Percentiles rank a stretch among this genome's conserved stretches.
Evolutionary conservation across 2,797 vertebrate species (phyloP).

Genomic region (Poeciliopsis presidionis): DNA sequence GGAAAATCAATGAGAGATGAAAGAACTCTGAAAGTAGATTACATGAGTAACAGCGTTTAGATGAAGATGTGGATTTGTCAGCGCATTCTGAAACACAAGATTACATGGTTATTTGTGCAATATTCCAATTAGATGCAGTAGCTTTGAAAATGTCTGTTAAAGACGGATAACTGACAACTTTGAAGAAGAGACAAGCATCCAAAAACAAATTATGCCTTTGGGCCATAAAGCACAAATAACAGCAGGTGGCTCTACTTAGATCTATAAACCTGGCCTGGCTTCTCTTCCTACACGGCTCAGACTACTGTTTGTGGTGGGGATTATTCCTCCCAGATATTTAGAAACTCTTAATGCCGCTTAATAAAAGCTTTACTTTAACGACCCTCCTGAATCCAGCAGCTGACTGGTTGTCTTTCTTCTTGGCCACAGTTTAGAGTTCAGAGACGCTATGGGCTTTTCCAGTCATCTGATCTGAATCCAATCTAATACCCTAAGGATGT

Average conservation of each 20-base stretch:
- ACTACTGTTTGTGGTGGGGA: background rate
- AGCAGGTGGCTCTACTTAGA: background rate
- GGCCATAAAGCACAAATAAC: background rate
- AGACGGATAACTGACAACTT: background rate
- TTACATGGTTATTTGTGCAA: background rate
- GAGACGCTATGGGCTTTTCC: background rate
- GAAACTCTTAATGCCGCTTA: background rate
- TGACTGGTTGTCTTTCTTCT: background rate
- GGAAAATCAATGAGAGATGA: background rate
- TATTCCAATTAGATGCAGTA: background rate
- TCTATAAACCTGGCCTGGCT: background rate
- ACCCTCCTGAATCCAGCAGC: too few species aligned
- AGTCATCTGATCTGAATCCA: slow-evolving; percentile 4
- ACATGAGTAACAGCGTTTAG: background rate
- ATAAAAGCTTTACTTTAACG: background rate
- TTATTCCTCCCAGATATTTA: background rate
- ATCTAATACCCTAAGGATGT: background rate
- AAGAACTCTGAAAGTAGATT: background rate
- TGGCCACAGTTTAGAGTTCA: background rate
- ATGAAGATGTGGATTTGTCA: background rate
- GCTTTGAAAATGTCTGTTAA: background rate
- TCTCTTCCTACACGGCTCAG: background rate
- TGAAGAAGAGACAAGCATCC: background rate
- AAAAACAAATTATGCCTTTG: background rate
- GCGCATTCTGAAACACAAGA: background rate